These are phyloP conservation scores for Eira barbara DNA, from an alignment of 2,113 vertebrate genomes.

Conservation along the genomic window DNA sequence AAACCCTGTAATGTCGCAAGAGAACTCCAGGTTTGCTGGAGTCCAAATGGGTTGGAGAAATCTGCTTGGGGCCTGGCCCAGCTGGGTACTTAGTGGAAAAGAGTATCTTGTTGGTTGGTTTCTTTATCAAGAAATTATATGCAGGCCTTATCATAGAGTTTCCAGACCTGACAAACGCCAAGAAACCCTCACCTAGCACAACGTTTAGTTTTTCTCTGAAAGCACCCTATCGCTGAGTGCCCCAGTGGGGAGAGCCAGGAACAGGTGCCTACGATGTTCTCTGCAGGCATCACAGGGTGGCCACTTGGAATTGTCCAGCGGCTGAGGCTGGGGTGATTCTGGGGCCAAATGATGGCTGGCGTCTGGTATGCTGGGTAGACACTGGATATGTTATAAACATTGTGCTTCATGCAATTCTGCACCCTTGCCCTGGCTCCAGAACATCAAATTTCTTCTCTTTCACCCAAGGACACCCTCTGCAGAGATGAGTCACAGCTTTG, in stretches of 20 bases:
- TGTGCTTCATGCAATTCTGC: not conserved
- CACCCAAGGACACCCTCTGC: not conserved
- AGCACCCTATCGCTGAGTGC: no score
- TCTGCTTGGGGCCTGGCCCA: no score
- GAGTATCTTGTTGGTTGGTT: not conserved
- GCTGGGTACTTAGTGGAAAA: not conserved
- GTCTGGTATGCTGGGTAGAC: not conserved
- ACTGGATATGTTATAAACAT: no score
- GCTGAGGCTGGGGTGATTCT: not conserved
- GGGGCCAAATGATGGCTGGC: not conserved
- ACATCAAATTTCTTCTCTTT: not conserved
- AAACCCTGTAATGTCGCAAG: not conserved
- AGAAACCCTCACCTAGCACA: not conserved
- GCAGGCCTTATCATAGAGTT: not conserved
- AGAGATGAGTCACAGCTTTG: not conserved
- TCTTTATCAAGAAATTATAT: not conserved
- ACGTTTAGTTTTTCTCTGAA: not conserved
- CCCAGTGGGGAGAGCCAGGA: not conserved
- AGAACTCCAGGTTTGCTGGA: not conserved
- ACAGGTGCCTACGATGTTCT: not conserved
- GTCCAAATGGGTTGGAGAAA: not conserved
- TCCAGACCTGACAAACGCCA: not conserved
- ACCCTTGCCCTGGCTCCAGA: no score
- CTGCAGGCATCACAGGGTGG: no score
- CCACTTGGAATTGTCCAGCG: rapidly evolving